phyloP scores from a whole-genome alignment of 2,113 vertebrate species.

The Ceuthmochares aereus region DNA sequence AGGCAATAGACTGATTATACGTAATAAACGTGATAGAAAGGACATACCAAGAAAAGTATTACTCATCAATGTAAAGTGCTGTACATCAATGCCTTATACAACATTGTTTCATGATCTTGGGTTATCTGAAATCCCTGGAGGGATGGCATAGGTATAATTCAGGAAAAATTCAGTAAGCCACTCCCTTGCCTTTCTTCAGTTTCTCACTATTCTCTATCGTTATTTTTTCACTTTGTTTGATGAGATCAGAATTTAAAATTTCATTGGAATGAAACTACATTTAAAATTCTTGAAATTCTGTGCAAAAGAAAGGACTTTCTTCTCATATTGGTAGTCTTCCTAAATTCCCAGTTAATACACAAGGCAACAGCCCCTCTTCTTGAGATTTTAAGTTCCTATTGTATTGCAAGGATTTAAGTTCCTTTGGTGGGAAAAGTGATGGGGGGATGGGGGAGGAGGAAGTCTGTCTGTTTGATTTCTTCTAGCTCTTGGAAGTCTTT shows the following conservation, averaged over 20 bases:
- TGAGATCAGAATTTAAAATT: not conserved
- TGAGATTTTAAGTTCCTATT: not conserved
- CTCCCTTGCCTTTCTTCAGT: fast-evolving
- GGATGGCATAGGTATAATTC: not conserved
- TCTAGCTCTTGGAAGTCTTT: not conserved
- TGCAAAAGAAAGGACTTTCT: not conserved
- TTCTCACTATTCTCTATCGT: fast-evolving
- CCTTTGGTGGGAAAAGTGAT: not conserved
- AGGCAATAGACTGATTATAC: not conserved
- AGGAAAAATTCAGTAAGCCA: not conserved
- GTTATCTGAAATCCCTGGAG: not conserved
- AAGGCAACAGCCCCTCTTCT: not conserved
- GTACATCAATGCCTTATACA: not conserved
- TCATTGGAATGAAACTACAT: not conserved
- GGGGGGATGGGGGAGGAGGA: not conserved
- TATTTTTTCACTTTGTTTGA: not conserved
- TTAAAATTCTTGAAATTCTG: not conserved
- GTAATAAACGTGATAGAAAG: not conserved
- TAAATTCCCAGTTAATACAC: not conserved
- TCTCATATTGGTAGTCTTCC: not conserved
- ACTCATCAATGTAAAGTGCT: not conserved
- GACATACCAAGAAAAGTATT: not conserved
- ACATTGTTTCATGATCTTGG: not conserved
- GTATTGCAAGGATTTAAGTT: not conserved
- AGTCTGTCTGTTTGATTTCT: not conserved